Conservation (phyloP, 2,888 invertebrate species). For the Tinea pellionella region DNA sequence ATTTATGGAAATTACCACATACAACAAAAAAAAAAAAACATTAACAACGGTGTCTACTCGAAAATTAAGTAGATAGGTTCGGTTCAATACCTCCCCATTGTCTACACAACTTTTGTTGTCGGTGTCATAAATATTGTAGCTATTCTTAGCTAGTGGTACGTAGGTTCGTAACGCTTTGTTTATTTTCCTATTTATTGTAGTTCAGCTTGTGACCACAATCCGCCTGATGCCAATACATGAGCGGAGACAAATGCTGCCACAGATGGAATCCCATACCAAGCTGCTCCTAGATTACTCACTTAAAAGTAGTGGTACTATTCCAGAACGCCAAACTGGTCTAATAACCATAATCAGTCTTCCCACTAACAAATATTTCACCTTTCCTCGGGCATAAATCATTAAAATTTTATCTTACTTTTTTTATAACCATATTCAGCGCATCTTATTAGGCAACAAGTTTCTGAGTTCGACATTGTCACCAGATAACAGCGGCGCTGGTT, state of each 20-base stretch:
- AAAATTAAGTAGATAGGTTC: slow-evolving; percentile 64
- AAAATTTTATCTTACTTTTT: background rate
- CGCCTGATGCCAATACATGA: too few relatives aligned
- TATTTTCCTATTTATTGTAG: background rate
- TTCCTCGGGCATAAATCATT: background rate
- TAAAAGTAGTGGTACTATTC: too few relatives aligned
- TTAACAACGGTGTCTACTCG: slow-evolving; percentile 65
- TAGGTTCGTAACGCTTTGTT: background rate
- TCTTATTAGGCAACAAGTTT: background rate
- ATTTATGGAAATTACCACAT: slow-evolving; percentile 66
- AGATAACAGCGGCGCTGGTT: slow-evolving; percentile 38
- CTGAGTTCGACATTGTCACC: slow-evolving; percentile 37
- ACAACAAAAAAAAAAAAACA: slow-evolving; percentile 65
- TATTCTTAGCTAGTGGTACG: background rate
- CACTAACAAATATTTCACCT: background rate
- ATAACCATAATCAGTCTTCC: too few relatives aligned
- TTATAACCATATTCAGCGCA: background rate
- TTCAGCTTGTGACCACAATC: too few relatives aligned
- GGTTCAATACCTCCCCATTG: slow-evolving; percentile 43
- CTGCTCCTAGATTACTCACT: too few relatives aligned
- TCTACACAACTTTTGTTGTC: slow-evolving; percentile 21
- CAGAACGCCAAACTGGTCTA: too few relatives aligned
- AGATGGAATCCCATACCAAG: too few relatives aligned
- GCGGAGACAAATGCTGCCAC: too few relatives aligned
- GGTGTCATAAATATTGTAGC: slow-evolving; percentile 45